A percentile compares a stretch with the other conserved stretches of the same genome.
Evolutionary conservation across 2,113 vertebrate species (phyloP).

Genomic region (Nothocercus julius): DNA sequence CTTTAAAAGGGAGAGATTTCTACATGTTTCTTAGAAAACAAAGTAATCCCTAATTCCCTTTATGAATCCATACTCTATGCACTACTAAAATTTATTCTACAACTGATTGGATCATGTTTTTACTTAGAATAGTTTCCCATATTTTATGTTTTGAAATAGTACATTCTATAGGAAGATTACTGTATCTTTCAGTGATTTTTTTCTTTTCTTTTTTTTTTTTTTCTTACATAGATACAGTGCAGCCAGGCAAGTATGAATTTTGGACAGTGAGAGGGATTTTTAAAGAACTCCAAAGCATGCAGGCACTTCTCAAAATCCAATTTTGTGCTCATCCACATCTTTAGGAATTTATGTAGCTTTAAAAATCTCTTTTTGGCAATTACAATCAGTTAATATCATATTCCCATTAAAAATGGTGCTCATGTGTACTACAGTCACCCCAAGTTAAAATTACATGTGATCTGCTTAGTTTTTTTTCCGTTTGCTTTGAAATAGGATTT

Average conservation of each 20-base stretch:
- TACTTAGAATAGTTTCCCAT: neutral
- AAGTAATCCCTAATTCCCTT: neutral
- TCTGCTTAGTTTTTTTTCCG: neutral
- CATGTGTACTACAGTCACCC: neutral
- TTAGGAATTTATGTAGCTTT: neutral
- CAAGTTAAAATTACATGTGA: conserved; percentile 7
- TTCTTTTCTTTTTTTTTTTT: conserved; percentile 6
- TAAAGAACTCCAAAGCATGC: neutral
- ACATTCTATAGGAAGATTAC: neutral
- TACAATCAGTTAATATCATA: neutral
- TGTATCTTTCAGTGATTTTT: neutral
- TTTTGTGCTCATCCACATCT: neutral
- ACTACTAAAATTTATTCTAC: neutral
- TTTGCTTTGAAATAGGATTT: neutral
- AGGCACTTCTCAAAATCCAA: neutral
- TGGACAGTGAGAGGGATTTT: conserved; percentile 1
- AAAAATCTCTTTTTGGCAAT: neutral
- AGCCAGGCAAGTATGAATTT: neutral
- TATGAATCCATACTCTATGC: neutral
- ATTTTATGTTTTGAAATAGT: neutral
- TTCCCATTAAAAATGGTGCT: conserved; percentile 14
- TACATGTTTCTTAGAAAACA: neutral
- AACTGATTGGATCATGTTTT: neutral
- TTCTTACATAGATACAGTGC: conserved; percentile 2
- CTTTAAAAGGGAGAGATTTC: neutral